Conservation (phyloP, 2,888 invertebrate genomes). For the Calameuta filiformis region DNA sequence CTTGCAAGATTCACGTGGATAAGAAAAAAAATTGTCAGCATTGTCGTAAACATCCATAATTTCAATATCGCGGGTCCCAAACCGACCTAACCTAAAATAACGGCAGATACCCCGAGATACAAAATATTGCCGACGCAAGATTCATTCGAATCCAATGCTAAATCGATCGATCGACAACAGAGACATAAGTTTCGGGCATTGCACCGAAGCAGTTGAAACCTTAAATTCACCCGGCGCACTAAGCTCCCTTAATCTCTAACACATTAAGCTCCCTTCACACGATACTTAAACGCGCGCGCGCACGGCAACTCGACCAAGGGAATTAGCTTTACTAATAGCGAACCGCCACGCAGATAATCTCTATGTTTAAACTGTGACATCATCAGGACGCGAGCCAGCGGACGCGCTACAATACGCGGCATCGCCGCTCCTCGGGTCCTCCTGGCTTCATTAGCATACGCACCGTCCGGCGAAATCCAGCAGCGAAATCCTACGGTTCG, state of each 20-base stretch:
- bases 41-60: background rate
- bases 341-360: constrained; percentile 40
- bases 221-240: background rate
- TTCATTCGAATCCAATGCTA: too few species aligned
- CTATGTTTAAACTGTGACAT: constrained; percentile 61
- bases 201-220: background rate
- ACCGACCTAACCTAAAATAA: background rate
- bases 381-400: constrained; percentile 47
- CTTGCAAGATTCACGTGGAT: background rate
- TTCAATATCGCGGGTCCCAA: background rate
- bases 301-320: background rate
- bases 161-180: too few species aligned
- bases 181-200: background rate
- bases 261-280: background rate
- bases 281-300: too few species aligned
- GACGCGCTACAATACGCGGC: constrained; percentile 28
- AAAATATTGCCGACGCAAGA: background rate
- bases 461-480: background rate
- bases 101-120: background rate
- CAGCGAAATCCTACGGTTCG: background rate
- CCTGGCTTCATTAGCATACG: background rate
- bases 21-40: background rate
- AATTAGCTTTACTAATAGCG: background rate
- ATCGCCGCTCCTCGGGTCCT: background rate
- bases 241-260: background rate